Conservation (phyloP, 2,888 invertebrate species). For the Conchocele bisecta region DNA sequence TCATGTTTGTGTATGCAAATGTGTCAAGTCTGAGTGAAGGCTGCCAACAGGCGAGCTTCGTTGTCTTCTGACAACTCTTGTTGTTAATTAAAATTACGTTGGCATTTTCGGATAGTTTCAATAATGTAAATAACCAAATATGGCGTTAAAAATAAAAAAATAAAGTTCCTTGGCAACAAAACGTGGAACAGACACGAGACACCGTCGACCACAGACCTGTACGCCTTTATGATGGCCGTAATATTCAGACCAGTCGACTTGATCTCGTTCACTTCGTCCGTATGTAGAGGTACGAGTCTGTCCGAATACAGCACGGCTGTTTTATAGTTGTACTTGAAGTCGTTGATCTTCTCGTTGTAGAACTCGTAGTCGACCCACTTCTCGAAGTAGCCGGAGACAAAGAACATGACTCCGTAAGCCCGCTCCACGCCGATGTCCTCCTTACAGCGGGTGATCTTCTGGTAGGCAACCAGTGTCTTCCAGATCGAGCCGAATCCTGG, state of each 20-base stretch:
- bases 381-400: constrained; percentile 89
- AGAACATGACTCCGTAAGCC: constrained; percentile 94
- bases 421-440: constrained; percentile 94
- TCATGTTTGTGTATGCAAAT: no score
- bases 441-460: constrained; percentile 92
- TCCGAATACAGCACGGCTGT: constrained; percentile 92
- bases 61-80: no score
- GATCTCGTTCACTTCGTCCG: constrained; percentile 86
- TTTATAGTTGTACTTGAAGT: constrained; percentile 91
- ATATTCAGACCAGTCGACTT: constrained; percentile 84
- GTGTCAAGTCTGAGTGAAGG: no score
- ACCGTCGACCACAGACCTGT: constrained; percentile 85
- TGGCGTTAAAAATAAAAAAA: no score
- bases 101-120: no score
- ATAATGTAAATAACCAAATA: no score
- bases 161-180: no score
- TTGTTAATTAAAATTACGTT: no score
- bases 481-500: constrained; percentile 72
- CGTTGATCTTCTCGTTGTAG: constrained; percentile 91
- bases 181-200: no score
- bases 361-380: constrained; percentile 88
- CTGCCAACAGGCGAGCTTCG: no score
- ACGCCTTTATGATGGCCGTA: constrained; percentile 87
- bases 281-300: constrained; percentile 87
- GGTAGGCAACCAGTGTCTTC: constrained; percentile 89